Evolutionary conservation across 2,113 vertebrate species (phyloP), one percentile per base, ranked within the genome.

Genomic region (Rallus limicola): DNA sequence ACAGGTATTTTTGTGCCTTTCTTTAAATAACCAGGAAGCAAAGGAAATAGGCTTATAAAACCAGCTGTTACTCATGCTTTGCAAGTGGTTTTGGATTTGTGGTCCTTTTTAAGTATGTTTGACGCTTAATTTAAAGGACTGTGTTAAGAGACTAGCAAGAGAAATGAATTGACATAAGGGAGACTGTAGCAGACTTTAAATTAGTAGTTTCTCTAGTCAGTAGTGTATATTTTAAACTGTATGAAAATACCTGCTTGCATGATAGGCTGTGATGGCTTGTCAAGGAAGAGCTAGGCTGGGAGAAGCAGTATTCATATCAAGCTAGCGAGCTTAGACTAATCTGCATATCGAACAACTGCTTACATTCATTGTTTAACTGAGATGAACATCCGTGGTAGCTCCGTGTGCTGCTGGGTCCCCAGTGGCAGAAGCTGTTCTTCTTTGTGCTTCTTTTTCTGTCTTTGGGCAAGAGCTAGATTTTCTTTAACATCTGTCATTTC

Each of bases 171-270:
- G 92, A 84, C 58, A 67, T 48, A 74, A 78, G 69, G 87, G 60
- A 90, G 82, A 52, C 76, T 71, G n/a, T 23, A 91, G 62, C 65
- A 90, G 69, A 84, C 81, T 84, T 93, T 40, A 86, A 92, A 93
- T 90, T 55, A 93, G 80, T 90, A 40, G 25, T 69, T 86, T 86
- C 76, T 92, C 53, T 83, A 71, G 86, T 93, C 80, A 71, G 31
- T 91, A 93, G 44, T 52, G 75, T 52, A 29, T 86, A 38, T 89
- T 81, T 96, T 62, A 50, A 95, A 86, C 79, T 52, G 69, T 91
- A 42, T 92, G 83, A 92, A 92, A 91, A 84, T 84, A 96, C 81
- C 88, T 96, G 80, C n/a, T 15, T 92, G 68, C 79, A 42, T 50
- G 67, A 72, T 67, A 62, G 78, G 53, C 88, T 86, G 1, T 83